Evolutionary conservation across 2,113 vertebrate species (phyloP).

Genomic region (Leiothrix lutea): DNA sequence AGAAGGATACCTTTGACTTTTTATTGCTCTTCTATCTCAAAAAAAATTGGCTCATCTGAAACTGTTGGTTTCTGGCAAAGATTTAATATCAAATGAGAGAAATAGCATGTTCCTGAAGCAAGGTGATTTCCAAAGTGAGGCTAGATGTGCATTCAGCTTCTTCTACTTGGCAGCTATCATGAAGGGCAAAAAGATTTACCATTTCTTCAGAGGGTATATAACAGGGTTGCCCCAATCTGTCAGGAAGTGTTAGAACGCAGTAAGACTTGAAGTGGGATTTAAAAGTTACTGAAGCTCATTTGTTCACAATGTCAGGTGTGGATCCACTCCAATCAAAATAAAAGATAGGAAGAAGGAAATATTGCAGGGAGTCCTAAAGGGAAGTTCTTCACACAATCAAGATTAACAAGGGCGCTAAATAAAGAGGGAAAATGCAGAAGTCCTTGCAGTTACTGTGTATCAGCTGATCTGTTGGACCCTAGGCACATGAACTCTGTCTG

Average conservation of each 20-base stretch:
- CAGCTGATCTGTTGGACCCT: not conserved
- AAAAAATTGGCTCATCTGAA: conserved; percentile 54
- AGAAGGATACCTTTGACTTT: conserved; percentile 45
- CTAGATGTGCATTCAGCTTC: conserved; percentile 40
- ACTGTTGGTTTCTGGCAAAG: conserved; percentile 51
- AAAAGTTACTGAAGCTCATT: conserved; percentile 45
- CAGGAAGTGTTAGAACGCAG: conserved; percentile 51
- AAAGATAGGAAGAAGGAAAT: not conserved
- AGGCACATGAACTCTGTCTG: not conserved
- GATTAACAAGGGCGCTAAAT: not conserved
- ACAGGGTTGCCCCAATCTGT: conserved; percentile 60
- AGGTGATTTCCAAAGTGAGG: conserved; percentile 52
- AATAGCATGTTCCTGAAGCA: conserved; percentile 41
- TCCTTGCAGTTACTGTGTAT: not conserved
- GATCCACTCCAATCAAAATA: not conserved
- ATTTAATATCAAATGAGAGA: conserved; percentile 47
- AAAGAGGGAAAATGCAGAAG: not conserved
- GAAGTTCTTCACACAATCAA: not conserved
- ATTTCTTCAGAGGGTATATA: conserved; percentile 26
- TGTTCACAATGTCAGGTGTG: conserved; percentile 43
- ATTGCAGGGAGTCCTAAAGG: not conserved
- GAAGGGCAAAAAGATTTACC: conserved; percentile 44
- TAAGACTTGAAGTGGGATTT: conserved; percentile 33
- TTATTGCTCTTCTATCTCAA: conserved; percentile 35
- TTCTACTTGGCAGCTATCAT: conserved; percentile 38